Evolutionary conservation across 1,140 invertebrate species (phyloP).

Genomic region (Halictus rubicundus): DNA sequence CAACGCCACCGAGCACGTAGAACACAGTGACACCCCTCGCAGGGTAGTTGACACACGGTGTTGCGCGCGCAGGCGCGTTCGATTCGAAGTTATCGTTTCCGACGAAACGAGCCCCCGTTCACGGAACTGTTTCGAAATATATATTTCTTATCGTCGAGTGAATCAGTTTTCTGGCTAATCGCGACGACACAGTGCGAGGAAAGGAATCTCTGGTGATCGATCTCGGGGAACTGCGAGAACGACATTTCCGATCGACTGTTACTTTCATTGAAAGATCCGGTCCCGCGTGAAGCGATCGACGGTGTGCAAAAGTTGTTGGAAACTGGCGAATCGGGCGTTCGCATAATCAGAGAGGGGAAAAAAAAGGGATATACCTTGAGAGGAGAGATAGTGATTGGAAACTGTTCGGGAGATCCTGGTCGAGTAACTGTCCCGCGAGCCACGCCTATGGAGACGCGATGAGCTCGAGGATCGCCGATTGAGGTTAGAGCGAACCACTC

Average conservation of each 20-base stretch:
- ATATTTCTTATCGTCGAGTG: neutral
- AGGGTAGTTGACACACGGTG: neutral
- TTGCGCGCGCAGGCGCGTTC: neutral
- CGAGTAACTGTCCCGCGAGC: no score
- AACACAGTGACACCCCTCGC: neutral
- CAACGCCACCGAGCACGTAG: neutral
- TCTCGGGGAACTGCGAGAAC: neutral
- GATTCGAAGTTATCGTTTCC: neutral
- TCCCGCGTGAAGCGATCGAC: no score
- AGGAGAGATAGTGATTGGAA: no score
- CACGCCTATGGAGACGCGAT: conserved; percentile 8
- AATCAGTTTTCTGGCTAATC: neutral
- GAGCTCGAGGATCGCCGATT: conserved; percentile 12
- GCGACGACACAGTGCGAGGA: neutral
- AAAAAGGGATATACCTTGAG: no score
- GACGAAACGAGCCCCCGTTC: neutral
- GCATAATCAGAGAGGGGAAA: no score
- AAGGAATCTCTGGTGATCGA: no score
- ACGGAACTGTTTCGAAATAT: no score
- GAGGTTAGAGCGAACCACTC: conserved; percentile 22
- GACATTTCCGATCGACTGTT: no score
- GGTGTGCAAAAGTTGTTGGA: no score
- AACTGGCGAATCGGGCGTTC: no score
- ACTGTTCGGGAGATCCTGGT: no score
- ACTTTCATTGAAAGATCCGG: no score